Conservation (phyloP, 2,797 vertebrate species). For the Hyperoplus immaculatus region DNA sequence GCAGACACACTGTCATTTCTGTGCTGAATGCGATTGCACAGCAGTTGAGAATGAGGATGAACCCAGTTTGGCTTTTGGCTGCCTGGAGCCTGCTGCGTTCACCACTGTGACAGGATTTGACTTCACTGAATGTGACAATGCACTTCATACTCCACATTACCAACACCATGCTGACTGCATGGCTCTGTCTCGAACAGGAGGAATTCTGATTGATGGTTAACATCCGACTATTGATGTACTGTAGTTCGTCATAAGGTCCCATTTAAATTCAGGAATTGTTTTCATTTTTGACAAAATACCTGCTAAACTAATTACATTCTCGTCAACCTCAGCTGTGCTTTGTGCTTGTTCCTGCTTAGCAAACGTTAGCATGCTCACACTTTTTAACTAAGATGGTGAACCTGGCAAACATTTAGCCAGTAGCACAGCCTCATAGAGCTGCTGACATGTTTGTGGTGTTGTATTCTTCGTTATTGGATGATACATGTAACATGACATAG, state of each 20-base stretch:
- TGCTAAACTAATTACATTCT: background rate
- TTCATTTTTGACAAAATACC: background rate
- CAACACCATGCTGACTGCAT: background rate
- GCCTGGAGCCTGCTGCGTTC: conserved; percentile 5
- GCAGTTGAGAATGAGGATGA: background rate
- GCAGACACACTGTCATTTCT: background rate
- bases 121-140: background rate
- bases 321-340: background rate
- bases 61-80: conserved; percentile 10
- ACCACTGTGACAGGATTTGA: conserved; percentile 19
- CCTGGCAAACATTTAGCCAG: background rate
- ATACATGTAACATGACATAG: background rate
- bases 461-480: background rate
- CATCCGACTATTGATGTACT: background rate
- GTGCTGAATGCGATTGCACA: background rate
- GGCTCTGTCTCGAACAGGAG: background rate
- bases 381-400: background rate
- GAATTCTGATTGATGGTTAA: background rate
- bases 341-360: background rate
- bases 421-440: background rate
- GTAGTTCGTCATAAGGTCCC: background rate
- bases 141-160: conserved; percentile 6
- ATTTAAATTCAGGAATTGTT: background rate
- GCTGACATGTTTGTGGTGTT: background rate
- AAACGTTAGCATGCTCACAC: background rate